Conservation (phyloP, 92 coral and sea anemone genomes). For the Metridium senile region DNA sequence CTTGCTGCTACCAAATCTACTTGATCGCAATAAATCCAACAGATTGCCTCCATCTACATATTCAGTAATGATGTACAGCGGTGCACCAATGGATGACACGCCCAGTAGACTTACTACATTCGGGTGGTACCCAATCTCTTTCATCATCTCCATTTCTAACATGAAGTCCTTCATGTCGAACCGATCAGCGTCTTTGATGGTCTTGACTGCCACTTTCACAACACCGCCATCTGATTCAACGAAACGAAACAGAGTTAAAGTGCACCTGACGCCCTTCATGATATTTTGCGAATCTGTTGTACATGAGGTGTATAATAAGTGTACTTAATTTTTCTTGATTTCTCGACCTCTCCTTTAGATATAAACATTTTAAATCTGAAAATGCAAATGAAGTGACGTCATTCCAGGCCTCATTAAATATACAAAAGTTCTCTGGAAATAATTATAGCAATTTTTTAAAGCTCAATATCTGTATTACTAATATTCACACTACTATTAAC, state of each 20-base stretch:
- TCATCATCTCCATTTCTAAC: conserved; percentile 84
- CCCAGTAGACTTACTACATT: conserved; percentile 83
- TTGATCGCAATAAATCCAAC: conserved; percentile 67
- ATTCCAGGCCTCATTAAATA: too few relatives aligned
- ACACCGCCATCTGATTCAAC: conserved; percentile 54
- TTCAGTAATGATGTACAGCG: conserved; percentile 88
- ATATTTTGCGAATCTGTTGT: too few relatives aligned
- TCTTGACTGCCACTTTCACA: conserved; percentile 70
- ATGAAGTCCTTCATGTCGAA: conserved; percentile 72
- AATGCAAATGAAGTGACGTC: too few relatives aligned
- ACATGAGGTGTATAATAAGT: too few relatives aligned
- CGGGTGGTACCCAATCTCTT: conserved; percentile 87
- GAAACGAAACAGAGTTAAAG: neutral
- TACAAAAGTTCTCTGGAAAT: too few relatives aligned
- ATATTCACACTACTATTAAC: too few relatives aligned
- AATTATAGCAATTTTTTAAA: too few relatives aligned
- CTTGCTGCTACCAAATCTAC: conserved; percentile 67
- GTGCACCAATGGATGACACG: conserved; percentile 79
- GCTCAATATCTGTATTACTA: too few relatives aligned
- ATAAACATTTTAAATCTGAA: too few relatives aligned
- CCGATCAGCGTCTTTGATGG: conserved; percentile 71
- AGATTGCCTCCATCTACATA: conserved; percentile 80
- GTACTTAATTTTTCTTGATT: too few relatives aligned
- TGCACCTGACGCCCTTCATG: too few relatives aligned
- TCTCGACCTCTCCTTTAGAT: too few relatives aligned